Evolutionary conservation across 2,113 vertebrate genomes (phyloP).

Genomic region (Lycaon pictus): DNA sequence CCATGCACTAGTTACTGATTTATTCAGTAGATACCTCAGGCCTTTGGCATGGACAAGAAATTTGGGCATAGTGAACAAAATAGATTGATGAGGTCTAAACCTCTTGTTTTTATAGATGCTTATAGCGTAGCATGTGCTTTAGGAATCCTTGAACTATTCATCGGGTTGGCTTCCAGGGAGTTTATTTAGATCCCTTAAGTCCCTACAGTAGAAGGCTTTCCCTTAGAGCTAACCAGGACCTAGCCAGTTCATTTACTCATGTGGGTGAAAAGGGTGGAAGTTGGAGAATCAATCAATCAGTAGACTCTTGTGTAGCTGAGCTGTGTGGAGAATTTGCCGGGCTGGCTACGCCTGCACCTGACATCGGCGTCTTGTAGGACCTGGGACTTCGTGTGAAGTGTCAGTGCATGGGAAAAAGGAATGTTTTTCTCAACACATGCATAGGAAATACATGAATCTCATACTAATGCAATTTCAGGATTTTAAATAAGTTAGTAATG

Average conservation of each 20-base stretch:
- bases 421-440: neutral
- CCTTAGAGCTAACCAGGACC: no score
- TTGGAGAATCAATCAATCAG: no score
- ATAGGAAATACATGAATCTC: neutral
- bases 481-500: neutral
- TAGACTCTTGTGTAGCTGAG: neutral
- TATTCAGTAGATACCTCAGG: neutral
- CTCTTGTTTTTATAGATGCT: neutral
- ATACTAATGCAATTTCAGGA: neutral
- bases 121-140: accelerated
- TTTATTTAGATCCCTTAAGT: no score
- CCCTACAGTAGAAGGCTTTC: accelerated
- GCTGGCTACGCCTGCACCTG: accelerated
- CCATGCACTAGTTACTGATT: neutral
- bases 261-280: accelerated
- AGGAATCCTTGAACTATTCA: accelerated
- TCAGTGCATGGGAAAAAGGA: accelerated
- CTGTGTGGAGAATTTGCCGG: neutral
- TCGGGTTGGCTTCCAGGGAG: neutral
- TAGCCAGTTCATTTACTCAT: accelerated
- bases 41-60: accelerated
- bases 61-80: neutral
- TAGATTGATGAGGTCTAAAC: no score
- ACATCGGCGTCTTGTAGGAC: neutral
- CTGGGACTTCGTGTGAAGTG: neutral